Percentiles rank a stretch among this genome's conserved stretches.
phyloP scores from a whole-genome alignment of 2,888 invertebrate species.

The Adineta ricciae region DNA sequence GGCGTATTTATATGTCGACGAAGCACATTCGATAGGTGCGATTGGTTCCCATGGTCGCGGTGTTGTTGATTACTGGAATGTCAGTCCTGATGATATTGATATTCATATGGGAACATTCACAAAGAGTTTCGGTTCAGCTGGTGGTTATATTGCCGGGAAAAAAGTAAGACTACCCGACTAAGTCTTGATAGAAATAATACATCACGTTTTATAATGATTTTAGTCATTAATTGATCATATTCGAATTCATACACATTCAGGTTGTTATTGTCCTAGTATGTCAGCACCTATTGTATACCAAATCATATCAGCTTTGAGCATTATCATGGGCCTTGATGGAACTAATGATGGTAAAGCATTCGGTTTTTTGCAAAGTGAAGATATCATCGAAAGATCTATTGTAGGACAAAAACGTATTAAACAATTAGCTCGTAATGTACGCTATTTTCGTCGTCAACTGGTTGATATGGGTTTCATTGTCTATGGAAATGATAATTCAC shows the following conservation, averaged over 20 bases:
- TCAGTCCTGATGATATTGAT: conserved; percentile 73
- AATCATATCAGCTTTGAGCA: conserved; percentile 74
- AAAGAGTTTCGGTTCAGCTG: conserved; percentile 92
- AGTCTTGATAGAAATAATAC: neutral
- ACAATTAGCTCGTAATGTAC: conserved; percentile 68
- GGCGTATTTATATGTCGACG: conserved; percentile 87
- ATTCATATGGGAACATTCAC: conserved; percentile 93
- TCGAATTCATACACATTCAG: conserved; percentile 69
- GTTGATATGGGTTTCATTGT: conserved; percentile 79
- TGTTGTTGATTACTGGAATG: conserved; percentile 72
- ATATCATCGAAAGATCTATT: no score
- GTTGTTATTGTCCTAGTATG: conserved; percentile 75
- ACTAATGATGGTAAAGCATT: conserved; percentile 57
- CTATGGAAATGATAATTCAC: conserved; percentile 83
- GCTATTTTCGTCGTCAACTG: conserved; percentile 67
- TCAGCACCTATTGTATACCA: conserved; percentile 83
- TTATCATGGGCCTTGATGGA: conserved; percentile 73
- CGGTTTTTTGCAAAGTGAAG: no score
- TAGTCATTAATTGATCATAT: conserved; percentile 67
- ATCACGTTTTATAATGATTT: no score
- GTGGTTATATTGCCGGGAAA: conserved; percentile 86
- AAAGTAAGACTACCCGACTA: conserved; percentile 48
- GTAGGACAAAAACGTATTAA: conserved; percentile 55
- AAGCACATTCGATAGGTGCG: conserved; percentile 93
- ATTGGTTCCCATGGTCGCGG: conserved; percentile 78